Evolutionary conservation across 2,888 invertebrate species (phyloP).

Genomic region (Amblyjoppa fuscipennis): DNA sequence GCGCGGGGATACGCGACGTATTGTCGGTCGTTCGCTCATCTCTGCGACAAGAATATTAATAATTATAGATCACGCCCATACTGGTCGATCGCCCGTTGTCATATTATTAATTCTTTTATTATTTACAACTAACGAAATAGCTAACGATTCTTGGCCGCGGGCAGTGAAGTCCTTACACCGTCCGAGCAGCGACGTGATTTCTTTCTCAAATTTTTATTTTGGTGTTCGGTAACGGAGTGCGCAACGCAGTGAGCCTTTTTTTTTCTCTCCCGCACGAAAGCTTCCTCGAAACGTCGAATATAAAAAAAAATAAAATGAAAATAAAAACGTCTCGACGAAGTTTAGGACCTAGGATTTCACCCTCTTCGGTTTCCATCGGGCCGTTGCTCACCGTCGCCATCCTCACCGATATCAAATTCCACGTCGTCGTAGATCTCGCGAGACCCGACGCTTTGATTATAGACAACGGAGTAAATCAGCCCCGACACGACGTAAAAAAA

Average conservation of each 20-base stretch:
- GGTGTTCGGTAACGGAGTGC: conserved; percentile 54
- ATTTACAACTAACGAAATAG: conserved; percentile 58
- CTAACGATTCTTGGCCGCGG: conserved; percentile 39
- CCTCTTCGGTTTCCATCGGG: background rate
- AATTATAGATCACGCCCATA: conserved; percentile 55
- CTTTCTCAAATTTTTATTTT: background rate
- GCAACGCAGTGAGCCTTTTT: conserved; percentile 39
- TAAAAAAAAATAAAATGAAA: conserved; percentile 24
- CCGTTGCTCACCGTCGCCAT: conserved; percentile 8
- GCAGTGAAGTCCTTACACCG: background rate
- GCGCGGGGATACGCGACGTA: conserved; percentile 47
- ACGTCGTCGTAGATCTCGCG: conserved; percentile 21
- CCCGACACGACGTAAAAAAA: conserved; percentile 20
- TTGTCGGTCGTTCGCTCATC: conserved; percentile 43
- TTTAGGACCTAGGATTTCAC: conserved; percentile 50
- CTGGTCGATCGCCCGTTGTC: conserved; percentile 54
- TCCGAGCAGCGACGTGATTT: conserved; percentile 14
- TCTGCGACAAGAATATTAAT: conserved; percentile 50
- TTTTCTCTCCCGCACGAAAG: background rate
- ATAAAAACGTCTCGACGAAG: conserved; percentile 22
- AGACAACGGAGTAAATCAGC: conserved; percentile 21
- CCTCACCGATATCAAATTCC: background rate
- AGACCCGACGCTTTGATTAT: conserved; percentile 42
- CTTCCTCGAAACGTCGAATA: conserved; percentile 37
- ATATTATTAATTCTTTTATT: conserved; percentile 35